These are phyloP conservation scores for Heliopora coerulea DNA, from an alignment of 92 coral and sea anemone genomes.

Conservation along the genomic window DNA sequence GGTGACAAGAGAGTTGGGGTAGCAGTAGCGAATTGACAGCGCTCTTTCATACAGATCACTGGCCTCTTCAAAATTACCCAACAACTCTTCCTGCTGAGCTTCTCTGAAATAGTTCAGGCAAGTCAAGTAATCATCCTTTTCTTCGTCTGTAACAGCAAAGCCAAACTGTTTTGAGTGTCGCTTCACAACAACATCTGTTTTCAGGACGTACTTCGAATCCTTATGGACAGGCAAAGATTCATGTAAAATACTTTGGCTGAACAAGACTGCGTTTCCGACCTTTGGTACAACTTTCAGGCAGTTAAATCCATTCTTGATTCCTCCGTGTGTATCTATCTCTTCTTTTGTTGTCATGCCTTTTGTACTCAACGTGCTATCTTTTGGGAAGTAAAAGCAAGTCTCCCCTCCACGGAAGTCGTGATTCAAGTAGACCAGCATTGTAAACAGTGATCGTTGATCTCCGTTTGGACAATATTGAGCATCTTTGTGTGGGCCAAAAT, in stretches of 20 bases:
- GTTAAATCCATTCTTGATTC: slow-evolving; percentile 12
- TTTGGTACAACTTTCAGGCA: slow-evolving; percentile 13
- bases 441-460: slow-evolving; percentile 27
- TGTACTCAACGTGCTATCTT: not conserved
- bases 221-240: slow-evolving; percentile 23
- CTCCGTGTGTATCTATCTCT: slow-evolving; percentile 19
- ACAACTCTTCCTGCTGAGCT: slow-evolving; percentile 30
- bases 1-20: not conserved
- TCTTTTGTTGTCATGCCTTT: slow-evolving; percentile 35
- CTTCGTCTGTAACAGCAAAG: slow-evolving; percentile 12
- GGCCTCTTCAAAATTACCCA: not conserved
- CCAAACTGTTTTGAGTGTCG: slow-evolving; percentile 27
- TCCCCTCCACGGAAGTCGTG: slow-evolving; percentile 23
- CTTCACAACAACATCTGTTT: slow-evolving; percentile 42
- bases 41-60: slow-evolving; percentile 38
- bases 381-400: slow-evolving; percentile 40
- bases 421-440: slow-evolving; percentile 27
- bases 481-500: slow-evolving; percentile 34
- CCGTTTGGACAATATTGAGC: slow-evolving; percentile 40
- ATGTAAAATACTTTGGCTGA: slow-evolving; percentile 25
- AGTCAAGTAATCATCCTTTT: slow-evolving; percentile 22
- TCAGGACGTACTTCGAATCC: slow-evolving; percentile 14
- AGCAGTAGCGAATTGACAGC: slow-evolving; percentile 37
- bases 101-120: slow-evolving; percentile 28
- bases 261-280: slow-evolving; percentile 25